phyloP scores from a whole-genome alignment of 2,888 invertebrate genomes.

The Yponomeuta evonymella region DNA sequence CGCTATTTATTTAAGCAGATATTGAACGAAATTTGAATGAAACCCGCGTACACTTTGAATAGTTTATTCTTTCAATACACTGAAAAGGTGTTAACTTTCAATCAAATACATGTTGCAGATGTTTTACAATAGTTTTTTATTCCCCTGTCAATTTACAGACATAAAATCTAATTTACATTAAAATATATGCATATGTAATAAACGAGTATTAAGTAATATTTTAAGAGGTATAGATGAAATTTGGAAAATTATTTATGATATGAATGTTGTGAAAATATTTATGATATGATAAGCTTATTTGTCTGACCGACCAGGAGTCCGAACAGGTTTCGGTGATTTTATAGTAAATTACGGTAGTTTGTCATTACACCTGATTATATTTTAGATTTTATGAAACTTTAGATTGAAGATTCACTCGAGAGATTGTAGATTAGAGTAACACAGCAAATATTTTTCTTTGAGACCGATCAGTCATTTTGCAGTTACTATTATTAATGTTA shows the following conservation, averaged over 20 bases:
- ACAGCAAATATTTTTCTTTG: neutral
- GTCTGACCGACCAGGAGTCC: too few species aligned
- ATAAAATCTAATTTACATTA: slow-evolving; percentile 17
- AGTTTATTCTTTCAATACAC: slow-evolving; percentile 60
- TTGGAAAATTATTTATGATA: neutral
- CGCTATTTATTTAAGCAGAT: too few species aligned
- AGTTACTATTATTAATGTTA: neutral
- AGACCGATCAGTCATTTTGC: neutral
- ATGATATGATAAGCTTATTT: too few species aligned
- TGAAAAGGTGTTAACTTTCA: slow-evolving; percentile 27
- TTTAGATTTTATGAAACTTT: neutral
- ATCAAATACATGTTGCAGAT: slow-evolving; percentile 12
- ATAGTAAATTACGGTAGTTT: too few species aligned
- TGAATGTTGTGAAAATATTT: neutral
- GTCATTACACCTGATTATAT: neutral
- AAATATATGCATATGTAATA: slow-evolving; percentile 17
- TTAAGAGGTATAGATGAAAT: neutral
- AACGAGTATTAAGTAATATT: slow-evolving; percentile 8
- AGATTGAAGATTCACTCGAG: neutral
- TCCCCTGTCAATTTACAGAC: slow-evolving; percentile 20
- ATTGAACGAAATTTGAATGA: neutral
- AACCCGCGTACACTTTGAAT: slow-evolving; percentile 31
- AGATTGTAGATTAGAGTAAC: neutral
- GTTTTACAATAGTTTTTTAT: slow-evolving; percentile 11
- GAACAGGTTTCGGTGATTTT: too few species aligned